phyloP scores from a whole-genome alignment of 2,797 vertebrate genomes.

The Rhynchonycteris naso region DNA sequence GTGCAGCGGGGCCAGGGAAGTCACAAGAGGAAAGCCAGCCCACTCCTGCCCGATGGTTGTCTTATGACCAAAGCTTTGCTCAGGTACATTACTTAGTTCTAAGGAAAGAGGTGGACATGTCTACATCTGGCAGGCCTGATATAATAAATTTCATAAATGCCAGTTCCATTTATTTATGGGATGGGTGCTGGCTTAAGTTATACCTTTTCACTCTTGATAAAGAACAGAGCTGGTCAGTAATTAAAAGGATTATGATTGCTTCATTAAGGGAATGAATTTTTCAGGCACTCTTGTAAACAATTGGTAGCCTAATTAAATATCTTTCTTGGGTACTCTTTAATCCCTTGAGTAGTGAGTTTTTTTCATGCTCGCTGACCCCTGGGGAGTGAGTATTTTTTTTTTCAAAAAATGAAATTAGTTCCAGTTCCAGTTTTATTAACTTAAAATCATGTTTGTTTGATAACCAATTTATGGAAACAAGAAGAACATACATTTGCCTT shows the following conservation, averaged over 20 bases:
- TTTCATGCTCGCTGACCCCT: too few relatives aligned
- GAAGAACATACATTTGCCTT: too few relatives aligned
- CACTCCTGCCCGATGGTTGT: constrained; percentile 79
- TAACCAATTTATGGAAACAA: too few relatives aligned
- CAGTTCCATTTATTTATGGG: background rate
- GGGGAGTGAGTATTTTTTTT: too few relatives aligned
- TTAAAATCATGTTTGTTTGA: too few relatives aligned
- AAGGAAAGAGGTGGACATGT: background rate
- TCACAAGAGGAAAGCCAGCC: constrained; percentile 76
- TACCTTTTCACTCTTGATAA: background rate
- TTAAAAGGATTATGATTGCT: constrained; percentile 33
- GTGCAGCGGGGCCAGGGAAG: constrained; percentile 81
- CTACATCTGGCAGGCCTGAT: background rate
- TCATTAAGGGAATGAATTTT: constrained; percentile 32
- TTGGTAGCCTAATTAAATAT: background rate
- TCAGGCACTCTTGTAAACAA: background rate
- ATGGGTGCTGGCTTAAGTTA: background rate
- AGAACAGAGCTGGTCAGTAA: constrained; percentile 24
- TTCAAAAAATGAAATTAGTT: too few relatives aligned
- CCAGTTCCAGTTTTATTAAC: too few relatives aligned
- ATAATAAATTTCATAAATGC: background rate
- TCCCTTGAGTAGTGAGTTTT: too few relatives aligned
- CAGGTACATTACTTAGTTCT: constrained; percentile 75
- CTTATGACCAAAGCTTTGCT: constrained; percentile 83
- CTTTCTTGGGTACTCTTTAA: constrained; percentile 42